Evolutionary conservation across 2,888 invertebrate species (phyloP), one percentile per base, ranked within the genome.

Genomic region (Cephonodes hylas): DNA sequence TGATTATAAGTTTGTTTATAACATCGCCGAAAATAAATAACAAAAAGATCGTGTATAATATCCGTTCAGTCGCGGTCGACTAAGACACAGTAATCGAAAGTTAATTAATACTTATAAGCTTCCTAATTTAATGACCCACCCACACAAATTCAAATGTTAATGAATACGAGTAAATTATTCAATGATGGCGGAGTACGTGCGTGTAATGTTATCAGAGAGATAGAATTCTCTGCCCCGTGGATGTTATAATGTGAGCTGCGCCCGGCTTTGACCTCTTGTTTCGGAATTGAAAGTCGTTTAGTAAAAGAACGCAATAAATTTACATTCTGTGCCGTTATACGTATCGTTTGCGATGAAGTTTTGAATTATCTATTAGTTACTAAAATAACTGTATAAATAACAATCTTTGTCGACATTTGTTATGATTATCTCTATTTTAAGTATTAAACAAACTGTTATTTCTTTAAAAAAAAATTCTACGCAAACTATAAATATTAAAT

Each of bases 221-320:
- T 64, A 63, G 66, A 71, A 68, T 66, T 65, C 63, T 70, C 65
- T 68, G 69, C 68, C 67, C 67, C 68, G 59, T 65, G 44, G 22
- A 46, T 45, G 23, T 22, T 15, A 58, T 58, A 48, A 46, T 18
- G 58, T 34, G 38, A 34, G 34, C 4, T 7, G 46, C 34, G 57
- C 58, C 64, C 71, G 66, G 74, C 76, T 71, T 74, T 77, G 69
- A 78, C 79, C 71, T 77, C 73, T 77, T 79, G 79, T 81, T 83
- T 83, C 72, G 70, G 79, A 85, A 85, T 85, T 79, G 80, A 81
- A 84, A 84, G 80, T 81, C 80, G 84, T 88, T 86, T 83, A 83
- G 76, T 73, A 82, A 85, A 86, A 85, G 79, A 83, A 84, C 77
- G 80, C 79, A 80, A 87, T 88, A 87, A 88, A 88, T 88, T 85